Evolutionary conservation across 2,888 invertebrate genomes (phyloP), one percentile per base, ranked within the genome.

Genomic region (Cosmia pyralina): DNA sequence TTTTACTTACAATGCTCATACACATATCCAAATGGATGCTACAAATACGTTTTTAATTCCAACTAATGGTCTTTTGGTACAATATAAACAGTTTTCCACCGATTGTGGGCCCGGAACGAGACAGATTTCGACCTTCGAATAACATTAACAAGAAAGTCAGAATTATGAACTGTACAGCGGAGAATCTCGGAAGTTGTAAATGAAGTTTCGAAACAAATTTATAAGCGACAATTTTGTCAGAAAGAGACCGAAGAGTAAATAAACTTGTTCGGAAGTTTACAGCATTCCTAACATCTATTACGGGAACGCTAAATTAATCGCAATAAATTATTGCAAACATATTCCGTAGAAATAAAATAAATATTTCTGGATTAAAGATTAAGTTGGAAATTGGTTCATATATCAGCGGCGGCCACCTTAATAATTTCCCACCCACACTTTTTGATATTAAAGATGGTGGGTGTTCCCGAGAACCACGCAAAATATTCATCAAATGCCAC

Each of bases 241-340:
- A 81, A 78, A 75, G 81, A 87, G 78, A 81, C 81, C 77, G 64
- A 80, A 71, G 74, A 87, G 78, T 85, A 81, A 85, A 78, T 79
- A 83, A 81, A 85, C 72, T 81, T 83, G 46, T 79, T 79, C 62
- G 62, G 76, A 81, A 81, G 72, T 81, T 87, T 79, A 78, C 50
- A 83, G 77, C 84, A 85, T 86, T 88, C 81, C 81, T 82, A 72
- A 86, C 69, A 72, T 85, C 72, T 77, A 84, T 88, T 77, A 86
- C 73, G 68, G 57, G 77, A 83, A 76, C 59, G 68, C 67, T 78
- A 79, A 79, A 86, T 85, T 85, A 77, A 76, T 71, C 58, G 72
- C 71, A 74, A 65, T 75, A 82, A 77, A 81, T 82, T 74, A 69
- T 76, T 71, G 69, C 66, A 75, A 69, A 66, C 75, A 79, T 79